phyloP scores from a whole-genome alignment of 2,888 invertebrate genomes.

The Hofmannophila pseudospretella region DNA sequence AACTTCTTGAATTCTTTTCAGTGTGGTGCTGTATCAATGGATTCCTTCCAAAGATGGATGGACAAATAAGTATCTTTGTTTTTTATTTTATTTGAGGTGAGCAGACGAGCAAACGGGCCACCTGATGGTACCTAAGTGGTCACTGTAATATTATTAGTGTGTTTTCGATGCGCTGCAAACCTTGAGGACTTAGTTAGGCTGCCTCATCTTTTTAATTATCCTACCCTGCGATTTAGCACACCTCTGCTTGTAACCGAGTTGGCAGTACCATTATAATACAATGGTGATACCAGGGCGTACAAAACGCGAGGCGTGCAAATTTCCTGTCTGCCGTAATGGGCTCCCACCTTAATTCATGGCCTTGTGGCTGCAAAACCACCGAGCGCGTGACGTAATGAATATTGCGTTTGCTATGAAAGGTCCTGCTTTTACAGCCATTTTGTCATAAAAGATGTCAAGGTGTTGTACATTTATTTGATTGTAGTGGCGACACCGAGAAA shows the following conservation, averaged over 20 bases:
- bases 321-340: constrained; percentile 57
- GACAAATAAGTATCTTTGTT: too few relatives aligned
- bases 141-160: too few relatives aligned
- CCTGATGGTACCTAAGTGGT: too few relatives aligned
- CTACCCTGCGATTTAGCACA: background rate
- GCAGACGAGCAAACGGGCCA: too few relatives aligned
- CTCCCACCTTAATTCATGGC: constrained; percentile 53
- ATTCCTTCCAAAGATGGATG: too few relatives aligned
- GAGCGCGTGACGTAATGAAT: constrained; percentile 48
- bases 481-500: background rate
- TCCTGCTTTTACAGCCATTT: constrained; percentile 27
- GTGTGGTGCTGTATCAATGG: too few relatives aligned
- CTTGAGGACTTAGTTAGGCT: too few relatives aligned
- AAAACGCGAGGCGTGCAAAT: constrained; percentile 48
- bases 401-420: constrained; percentile 37
- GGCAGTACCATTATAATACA: constrained; percentile 7
- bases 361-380: constrained; percentile 42
- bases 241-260: background rate
- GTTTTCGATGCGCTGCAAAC: too few relatives aligned
- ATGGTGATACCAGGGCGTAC: constrained; percentile 24
- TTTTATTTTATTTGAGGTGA: too few relatives aligned
- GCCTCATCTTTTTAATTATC: constrained; percentile 1
- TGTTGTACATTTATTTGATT: background rate
- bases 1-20: too few relatives aligned
- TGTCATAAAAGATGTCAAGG: background rate